Percentiles rank a stretch among this genome's conserved stretches.
Conservation (phyloP, 2,113 vertebrate species). For the Hemichromis elongatus region DNA sequence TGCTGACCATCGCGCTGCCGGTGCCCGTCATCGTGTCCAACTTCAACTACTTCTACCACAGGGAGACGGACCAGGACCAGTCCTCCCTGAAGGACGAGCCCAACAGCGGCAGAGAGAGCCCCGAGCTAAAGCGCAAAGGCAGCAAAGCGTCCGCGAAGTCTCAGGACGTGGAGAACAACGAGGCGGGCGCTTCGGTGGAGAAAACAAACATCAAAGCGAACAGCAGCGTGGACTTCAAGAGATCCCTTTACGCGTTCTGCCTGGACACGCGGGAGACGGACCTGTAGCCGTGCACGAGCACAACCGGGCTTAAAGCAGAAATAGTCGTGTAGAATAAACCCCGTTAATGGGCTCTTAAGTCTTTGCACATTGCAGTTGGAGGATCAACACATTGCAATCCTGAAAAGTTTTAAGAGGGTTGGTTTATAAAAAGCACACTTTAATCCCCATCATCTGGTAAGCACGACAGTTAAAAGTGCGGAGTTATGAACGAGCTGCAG, state of each 20-base stretch:
- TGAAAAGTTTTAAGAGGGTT: slow-evolving; percentile 40
- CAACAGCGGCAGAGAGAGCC: slow-evolving; percentile 57
- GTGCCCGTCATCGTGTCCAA: slow-evolving; percentile 97
- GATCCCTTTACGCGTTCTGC: slow-evolving; percentile 90
- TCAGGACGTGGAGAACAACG: slow-evolving; percentile 75
- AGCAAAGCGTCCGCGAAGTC: slow-evolving; percentile 78
- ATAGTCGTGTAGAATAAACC: slow-evolving; percentile 10
- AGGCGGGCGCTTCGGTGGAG: slow-evolving; percentile 69
- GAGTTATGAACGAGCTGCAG: not conserved
- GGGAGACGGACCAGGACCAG: slow-evolving; percentile 92
- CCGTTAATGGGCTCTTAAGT: slow-evolving; percentile 28
- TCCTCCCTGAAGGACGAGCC: slow-evolving; percentile 82
- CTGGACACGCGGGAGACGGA: slow-evolving; percentile 91
- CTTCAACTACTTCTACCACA: slow-evolving; percentile 98
- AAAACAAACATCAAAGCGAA: slow-evolving; percentile 87
- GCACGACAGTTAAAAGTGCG: not conserved
- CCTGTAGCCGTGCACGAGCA: slow-evolving; percentile 65
- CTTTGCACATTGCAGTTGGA: not conserved
- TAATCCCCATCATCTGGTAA: slow-evolving; percentile 30
- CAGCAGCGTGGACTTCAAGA: slow-evolving; percentile 85
- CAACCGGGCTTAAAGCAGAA: not conserved
- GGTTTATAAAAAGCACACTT: slow-evolving; percentile 52
- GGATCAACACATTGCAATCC: slow-evolving; percentile 41
- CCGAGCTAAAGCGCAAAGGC: slow-evolving; percentile 72
- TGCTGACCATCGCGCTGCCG: slow-evolving; percentile 93